Evolutionary conservation across 2,797 vertebrate species (phyloP), one percentile per base, ranked within the genome.

Genomic region (Parotocinclus haroldoi): DNA sequence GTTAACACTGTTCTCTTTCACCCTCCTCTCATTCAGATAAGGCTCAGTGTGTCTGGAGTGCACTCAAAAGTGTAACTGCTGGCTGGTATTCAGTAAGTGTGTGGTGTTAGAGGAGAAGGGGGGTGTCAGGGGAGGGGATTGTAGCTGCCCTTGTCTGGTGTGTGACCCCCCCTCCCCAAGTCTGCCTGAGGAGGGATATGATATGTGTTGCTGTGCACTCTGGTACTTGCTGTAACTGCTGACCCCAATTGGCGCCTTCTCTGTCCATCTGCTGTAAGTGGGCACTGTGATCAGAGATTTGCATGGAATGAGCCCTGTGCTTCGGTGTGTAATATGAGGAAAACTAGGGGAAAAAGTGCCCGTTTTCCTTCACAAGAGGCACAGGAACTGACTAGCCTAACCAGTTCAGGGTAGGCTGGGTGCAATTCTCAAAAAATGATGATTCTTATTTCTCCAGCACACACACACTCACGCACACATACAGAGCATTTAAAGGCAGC

Each of bases 81-180:
- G 89, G 86, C 87, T 84, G 76, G 72, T 68, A 18, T 60, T 66
- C 18, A 42, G 58, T 10, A 3, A 19, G 37, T 27, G n/a, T 44
- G 50, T 44, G 50, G 42, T 49, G 69, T 55, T 14, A 27, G 27
- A 27, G 27, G 40, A 80, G 71, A 39, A 60, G 69, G 68, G 58
- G 80, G 70, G 72, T n/a, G 57, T 59, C 69, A 74, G 75, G 71
- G 65, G 77, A 72, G 63, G 72, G 74, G 48, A 87, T 88, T 88
- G 86, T 91, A 92, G 90, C 90, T 92, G 91, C 91, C 89, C 88
- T 90, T 83, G 81, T 89, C 79, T 82, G 75, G 79, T 71, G 85
- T 81, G 78, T 82, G 83, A 72, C 76, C 79, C 76, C 73, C 71
- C 58, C 40, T 52, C 60, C 65, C 73, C 61, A 61, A 10, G 37